These are phyloP conservation scores for Anolis carolinensis DNA, from an alignment of 2,113 vertebrate genomes.

Conservation along the genomic window DNA sequence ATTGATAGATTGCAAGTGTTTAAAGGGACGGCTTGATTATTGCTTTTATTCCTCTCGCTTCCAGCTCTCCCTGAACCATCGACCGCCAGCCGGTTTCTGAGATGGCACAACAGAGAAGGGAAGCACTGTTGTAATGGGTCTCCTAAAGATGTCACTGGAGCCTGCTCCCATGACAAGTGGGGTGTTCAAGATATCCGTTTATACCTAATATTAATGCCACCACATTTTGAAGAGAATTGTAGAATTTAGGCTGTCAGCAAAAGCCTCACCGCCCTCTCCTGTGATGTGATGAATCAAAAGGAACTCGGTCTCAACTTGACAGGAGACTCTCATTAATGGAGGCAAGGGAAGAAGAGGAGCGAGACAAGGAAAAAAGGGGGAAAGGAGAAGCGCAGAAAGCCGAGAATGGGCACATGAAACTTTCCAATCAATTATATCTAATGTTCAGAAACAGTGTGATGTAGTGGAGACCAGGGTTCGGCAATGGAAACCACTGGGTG, in stretches of 20 bases:
- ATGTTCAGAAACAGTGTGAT: neutral
- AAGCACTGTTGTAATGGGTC: neutral
- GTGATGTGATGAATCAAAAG: neutral
- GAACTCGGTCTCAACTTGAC: constrained; percentile 32
- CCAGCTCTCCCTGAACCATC: neutral
- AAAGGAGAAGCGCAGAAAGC: no score
- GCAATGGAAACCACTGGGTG: no score
- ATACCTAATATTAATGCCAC: constrained; percentile 43
- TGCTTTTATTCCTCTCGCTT: neutral
- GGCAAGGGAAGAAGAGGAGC: neutral
- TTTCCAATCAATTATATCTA: neutral
- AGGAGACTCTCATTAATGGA: constrained; percentile 12
- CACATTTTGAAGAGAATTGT: neutral
- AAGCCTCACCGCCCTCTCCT: neutral
- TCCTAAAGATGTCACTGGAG: constrained; percentile 31
- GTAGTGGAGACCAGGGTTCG: no score
- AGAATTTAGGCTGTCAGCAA: constrained; percentile 51
- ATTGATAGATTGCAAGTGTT: no score
- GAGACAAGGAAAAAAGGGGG: neutral
- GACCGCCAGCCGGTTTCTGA: neutral
- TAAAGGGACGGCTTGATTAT: no score
- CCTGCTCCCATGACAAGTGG: constrained; percentile 10
- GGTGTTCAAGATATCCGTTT: constrained; percentile 37
- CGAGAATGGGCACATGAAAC: neutral
- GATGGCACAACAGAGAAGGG: neutral